Evolutionary conservation across 1,140 invertebrate genomes (phyloP).

Genomic region (Drosophila murphyi): DNA sequence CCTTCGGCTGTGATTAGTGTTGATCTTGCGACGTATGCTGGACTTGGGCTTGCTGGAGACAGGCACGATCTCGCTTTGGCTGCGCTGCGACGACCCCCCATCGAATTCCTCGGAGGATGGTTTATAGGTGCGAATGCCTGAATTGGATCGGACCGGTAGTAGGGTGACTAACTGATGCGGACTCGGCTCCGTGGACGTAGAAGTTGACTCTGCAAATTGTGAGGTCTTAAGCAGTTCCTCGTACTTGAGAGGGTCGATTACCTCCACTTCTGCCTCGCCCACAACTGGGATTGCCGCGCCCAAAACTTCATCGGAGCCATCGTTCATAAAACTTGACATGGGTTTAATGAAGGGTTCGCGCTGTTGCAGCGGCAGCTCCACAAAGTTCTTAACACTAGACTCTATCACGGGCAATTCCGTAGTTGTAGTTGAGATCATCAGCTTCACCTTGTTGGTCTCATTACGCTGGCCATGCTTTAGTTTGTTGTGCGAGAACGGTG

Average conservation of each 20-base stretch:
- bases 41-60: constrained; percentile 33
- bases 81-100: constrained; percentile 42
- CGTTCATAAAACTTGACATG: constrained; percentile 76
- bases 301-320: constrained; percentile 62
- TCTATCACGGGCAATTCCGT: constrained; percentile 25
- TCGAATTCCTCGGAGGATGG: constrained; percentile 47
- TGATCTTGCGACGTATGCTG: constrained; percentile 56
- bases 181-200: constrained; percentile 65
- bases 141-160: constrained; percentile 80
- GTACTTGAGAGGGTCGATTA: constrained; percentile 81
- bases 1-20: constrained; percentile 69
- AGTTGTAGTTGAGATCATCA: constrained; percentile 39
- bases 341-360: constrained; percentile 75
- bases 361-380: constrained; percentile 53
- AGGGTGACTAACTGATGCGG: constrained; percentile 76
- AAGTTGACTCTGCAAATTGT: constrained; percentile 61
- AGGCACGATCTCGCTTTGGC: constrained; percentile 29
- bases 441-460: constrained; percentile 50
- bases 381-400: constrained; percentile 40
- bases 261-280: constrained; percentile 82
- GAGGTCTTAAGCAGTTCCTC: constrained; percentile 80
- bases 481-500: constrained; percentile 80
- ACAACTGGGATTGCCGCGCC: constrained; percentile 76
- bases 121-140: constrained; percentile 81
- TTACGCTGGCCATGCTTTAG: constrained; percentile 66